Base-by-base conservation (phyloP, 2,797 vertebrate genomes). In the Heteromormyrus szaboi region DNA sequence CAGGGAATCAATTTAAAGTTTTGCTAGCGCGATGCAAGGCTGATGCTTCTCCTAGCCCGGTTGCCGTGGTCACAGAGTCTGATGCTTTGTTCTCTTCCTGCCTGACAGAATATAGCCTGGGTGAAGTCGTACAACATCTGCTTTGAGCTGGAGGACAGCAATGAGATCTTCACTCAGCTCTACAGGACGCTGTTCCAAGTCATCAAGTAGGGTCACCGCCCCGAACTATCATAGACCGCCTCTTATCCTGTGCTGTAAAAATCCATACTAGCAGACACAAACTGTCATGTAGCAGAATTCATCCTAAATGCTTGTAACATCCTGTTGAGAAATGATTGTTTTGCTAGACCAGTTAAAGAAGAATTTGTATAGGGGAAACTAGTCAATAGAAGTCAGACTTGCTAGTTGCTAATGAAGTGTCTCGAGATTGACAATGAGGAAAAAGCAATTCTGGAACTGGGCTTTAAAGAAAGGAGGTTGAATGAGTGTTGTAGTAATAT, bases 51-150 rank as follows among this genome's bases (percentile, higher is more conserved):
- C 37, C 37, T 19, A 3, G 72, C 72, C 33, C 5, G 19, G 14
- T 44, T 50, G 86, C 89, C 89, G 11, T 68, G 65, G 65, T 33
- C 25, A 1, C 25, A 29, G 59, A 14, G 25, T 90, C 6, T 50
- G 11, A 87, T 44, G 90, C 25, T 86, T 0, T 7, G 65, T 62
- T 87, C 22, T 65, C 62, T 5, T 85, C 85, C 88, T n/a, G 19
- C 48, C 87, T 87, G 91, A 88, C 91, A 99, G 98, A 99, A 99
- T 92, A 99, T 99, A 92, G 98, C 98, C 37, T 99, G 98, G 98
- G 98, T 99, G 91, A 99, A 99, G 92, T 99, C 98, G 29, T 99
- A 99, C 91, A 99, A 99, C 92, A 99, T 99, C 95, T 99, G 98
- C 94, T 99, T 99, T 93, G 98, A 99, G 91, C 95, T 99, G 90